A percentile compares a stretch with the other conserved stretches of the same genome.
Evolutionary conservation across 2,797 vertebrate genomes (phyloP).

Genomic region (Menidia menidia): DNA sequence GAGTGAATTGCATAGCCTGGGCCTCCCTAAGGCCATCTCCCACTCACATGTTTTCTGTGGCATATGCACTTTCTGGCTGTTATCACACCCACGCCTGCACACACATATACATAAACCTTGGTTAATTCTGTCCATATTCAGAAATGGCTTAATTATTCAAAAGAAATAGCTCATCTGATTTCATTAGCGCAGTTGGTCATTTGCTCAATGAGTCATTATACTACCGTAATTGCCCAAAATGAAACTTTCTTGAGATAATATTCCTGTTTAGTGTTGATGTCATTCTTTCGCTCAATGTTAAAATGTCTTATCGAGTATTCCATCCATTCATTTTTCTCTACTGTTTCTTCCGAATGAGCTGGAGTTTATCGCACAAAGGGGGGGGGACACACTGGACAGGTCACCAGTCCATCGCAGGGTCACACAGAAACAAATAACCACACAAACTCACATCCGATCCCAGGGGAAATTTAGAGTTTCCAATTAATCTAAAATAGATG

Average conservation of each 20-base stretch:
- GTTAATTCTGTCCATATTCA: not conserved
- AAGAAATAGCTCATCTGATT: constrained; percentile 1
- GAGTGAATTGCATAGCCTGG: constrained; percentile 54
- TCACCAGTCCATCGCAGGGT: too few species aligned
- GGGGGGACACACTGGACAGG: too few species aligned
- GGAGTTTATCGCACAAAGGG: too few species aligned
- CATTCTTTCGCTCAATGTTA: not conserved
- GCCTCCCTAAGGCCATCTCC: constrained; percentile 42
- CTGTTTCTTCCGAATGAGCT: too few species aligned
- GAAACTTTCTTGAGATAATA: not conserved
- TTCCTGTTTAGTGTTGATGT: not conserved
- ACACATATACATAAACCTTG: not conserved
- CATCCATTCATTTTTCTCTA: too few species aligned
- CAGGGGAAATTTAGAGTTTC: too few species aligned
- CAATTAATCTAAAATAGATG: too few species aligned
- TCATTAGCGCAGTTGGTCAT: constrained; percentile 8
- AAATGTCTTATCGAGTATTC: not conserved
- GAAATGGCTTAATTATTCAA: not conserved
- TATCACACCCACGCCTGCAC: constrained; percentile 8
- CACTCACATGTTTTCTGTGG: constrained; percentile 32
- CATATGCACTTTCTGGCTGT: constrained; percentile 7
- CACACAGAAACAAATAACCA: too few species aligned
- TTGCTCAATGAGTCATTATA: constrained; percentile 12
- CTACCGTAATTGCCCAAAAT: constrained; percentile 12
- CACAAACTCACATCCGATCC: too few species aligned